phyloP scores from a whole-genome alignment of 1,140 invertebrate genomes.

The Euwallacea similis region DNA sequence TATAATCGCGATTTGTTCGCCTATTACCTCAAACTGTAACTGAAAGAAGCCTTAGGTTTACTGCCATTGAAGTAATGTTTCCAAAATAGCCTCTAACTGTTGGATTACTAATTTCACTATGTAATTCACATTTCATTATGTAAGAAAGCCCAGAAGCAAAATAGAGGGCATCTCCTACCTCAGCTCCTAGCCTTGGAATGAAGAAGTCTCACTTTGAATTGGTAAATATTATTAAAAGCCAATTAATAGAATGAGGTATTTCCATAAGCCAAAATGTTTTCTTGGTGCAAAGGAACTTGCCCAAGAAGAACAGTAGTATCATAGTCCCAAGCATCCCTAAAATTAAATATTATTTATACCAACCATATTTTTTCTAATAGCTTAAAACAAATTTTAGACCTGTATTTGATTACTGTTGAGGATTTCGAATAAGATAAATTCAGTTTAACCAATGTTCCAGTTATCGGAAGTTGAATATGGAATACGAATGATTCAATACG shows the following conservation, averaged over 20 bases:
- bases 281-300: background rate
- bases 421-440: no score
- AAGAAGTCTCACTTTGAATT: conserved; percentile 12
- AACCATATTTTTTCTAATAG: background rate
- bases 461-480: no score
- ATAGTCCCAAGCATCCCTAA: background rate
- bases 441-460: no score
- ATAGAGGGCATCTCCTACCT: conserved; percentile 38
- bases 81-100: conserved; percentile 43
- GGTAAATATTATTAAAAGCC: conserved; percentile 21
- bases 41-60: background rate
- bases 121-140: no score
- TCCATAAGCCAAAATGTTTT: background rate
- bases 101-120: conserved; percentile 39
- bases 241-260: conserved; percentile 4
- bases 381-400: no score
- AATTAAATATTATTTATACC: background rate
- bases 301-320: background rate
- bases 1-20: no score
- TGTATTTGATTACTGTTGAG: no score
- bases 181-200: conserved; percentile 17
- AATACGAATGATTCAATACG: no score
- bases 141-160: conserved; percentile 37
- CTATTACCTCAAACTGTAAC: background rate
- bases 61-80: conserved; percentile 10